Percentiles rank a stretch among this genome's conserved stretches.
Evolutionary conservation across 2,888 invertebrate genomes (phyloP).

Genomic region (Callimorpha dominula): DNA sequence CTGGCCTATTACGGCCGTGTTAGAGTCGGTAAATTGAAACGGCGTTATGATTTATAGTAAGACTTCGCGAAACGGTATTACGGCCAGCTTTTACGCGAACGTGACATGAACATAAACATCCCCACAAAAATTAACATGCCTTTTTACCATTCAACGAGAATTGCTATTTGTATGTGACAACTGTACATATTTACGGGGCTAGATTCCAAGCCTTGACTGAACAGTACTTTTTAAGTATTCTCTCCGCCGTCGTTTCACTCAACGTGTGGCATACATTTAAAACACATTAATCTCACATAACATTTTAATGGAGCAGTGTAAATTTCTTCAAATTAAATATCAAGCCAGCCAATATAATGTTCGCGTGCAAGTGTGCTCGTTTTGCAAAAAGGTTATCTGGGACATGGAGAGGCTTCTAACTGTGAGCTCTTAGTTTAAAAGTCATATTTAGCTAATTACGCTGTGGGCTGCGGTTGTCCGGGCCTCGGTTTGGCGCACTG

Average conservation of each 20-base stretch:
- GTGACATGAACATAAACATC: slow-evolving; percentile 75
- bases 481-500: slow-evolving; percentile 60
- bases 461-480: slow-evolving; percentile 66
- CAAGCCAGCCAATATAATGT: slow-evolving; percentile 55
- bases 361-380: slow-evolving; percentile 67
- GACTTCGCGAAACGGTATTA: slow-evolving; percentile 79
- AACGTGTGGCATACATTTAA: slow-evolving; percentile 49
- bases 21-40: slow-evolving; percentile 82
- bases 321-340: slow-evolving; percentile 68
- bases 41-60: slow-evolving; percentile 82
- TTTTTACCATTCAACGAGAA: slow-evolving; percentile 21
- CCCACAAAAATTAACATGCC: slow-evolving; percentile 50
- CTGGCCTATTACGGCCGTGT: slow-evolving; percentile 76
- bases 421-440: slow-evolving; percentile 77
- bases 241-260: slow-evolving; percentile 20
- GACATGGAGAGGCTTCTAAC: slow-evolving; percentile 68
- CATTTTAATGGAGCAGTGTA: slow-evolving; percentile 66
- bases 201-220: background rate
- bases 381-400: slow-evolving; percentile 67
- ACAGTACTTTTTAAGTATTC: slow-evolving; percentile 53
- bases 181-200: background rate
- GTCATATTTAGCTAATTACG: slow-evolving; percentile 83
- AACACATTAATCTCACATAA: slow-evolving; percentile 61
- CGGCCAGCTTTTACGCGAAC: slow-evolving; percentile 74
- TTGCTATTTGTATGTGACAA: slow-evolving; percentile 14